phyloP scores from a whole-genome alignment of 53 echinoderm and acorn worm species.

The Apostichopus leukothele region DNA sequence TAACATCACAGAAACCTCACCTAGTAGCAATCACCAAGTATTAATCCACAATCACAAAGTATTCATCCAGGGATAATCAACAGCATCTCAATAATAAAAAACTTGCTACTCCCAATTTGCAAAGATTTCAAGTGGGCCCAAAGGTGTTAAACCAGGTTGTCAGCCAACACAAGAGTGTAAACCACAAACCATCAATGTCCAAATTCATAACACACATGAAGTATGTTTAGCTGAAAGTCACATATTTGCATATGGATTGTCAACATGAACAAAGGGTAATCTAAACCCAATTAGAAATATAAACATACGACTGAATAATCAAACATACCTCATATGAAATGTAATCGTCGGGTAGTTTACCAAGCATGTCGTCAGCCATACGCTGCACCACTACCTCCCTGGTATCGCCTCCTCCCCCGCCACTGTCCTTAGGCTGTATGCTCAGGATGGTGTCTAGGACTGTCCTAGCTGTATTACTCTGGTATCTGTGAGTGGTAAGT shows the following conservation, averaged over 20 bases:
- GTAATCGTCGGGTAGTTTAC: slow-evolving; percentile 93
- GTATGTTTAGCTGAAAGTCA: too few species aligned
- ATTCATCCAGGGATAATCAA: too few species aligned
- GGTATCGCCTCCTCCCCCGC: slow-evolving; percentile 89
- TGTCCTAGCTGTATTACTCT: slow-evolving; percentile 87
- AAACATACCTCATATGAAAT: slow-evolving; percentile 78
- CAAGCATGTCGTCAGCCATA: slow-evolving; percentile 95
- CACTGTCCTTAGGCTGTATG: slow-evolving; percentile 98
- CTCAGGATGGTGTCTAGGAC: slow-evolving; percentile 92
- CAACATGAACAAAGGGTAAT: neutral
- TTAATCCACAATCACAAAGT: too few species aligned
- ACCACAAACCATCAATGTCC: too few species aligned
- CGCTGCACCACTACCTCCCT: slow-evolving; percentile 91
- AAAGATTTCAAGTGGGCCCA: too few species aligned
- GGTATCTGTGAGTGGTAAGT: slow-evolving; percentile 55
- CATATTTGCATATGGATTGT: neutral
- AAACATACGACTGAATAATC: neutral
- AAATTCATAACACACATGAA: too few species aligned
- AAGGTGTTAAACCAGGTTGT: too few species aligned
- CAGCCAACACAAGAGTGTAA: too few species aligned
- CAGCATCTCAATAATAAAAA: too few species aligned
- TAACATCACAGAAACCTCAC: too few species aligned
- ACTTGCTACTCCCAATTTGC: too few species aligned
- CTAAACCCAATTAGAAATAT: neutral
- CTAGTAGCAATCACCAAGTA: too few species aligned